A percentile compares a stretch with the other conserved stretches of the same genome.
Conservation (phyloP, 1,140 invertebrate genomes). For the Daktulosphaira vitifoliae region DNA sequence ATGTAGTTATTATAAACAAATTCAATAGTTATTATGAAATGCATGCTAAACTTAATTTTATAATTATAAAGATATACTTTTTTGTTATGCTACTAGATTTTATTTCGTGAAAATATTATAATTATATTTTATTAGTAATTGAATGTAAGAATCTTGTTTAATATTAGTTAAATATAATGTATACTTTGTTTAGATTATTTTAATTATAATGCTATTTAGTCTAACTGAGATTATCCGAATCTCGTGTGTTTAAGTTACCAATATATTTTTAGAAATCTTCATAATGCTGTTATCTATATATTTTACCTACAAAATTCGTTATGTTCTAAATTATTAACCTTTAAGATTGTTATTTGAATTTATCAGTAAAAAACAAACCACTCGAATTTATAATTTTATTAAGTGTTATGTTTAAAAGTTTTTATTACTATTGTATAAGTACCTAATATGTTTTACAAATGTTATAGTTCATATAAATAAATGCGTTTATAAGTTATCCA, state of each 20-base stretch:
- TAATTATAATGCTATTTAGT: background rate
- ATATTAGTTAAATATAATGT: too few species aligned
- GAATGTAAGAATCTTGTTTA: too few species aligned
- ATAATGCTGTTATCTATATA: slow-evolving; percentile 28
- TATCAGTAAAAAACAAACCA: slow-evolving; percentile 4
- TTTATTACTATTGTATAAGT: slow-evolving; percentile 22
- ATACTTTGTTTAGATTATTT: too few species aligned
- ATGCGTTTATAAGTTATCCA: background rate
- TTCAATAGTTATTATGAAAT: too few species aligned
- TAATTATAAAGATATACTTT: too few species aligned
- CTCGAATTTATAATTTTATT: slow-evolving; percentile 29
- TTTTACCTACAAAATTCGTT: slow-evolving; percentile 11
- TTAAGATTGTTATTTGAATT: slow-evolving; percentile 31
- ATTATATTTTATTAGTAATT: too few species aligned
- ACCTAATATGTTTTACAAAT: slow-evolving; percentile 9
- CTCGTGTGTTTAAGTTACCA: slow-evolving; percentile 27
- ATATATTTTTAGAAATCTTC: slow-evolving; percentile 21
- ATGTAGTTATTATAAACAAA: too few species aligned
- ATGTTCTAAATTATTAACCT: slow-evolving; percentile 16
- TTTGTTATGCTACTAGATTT: too few species aligned
- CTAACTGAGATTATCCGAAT: background rate
- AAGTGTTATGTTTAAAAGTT: slow-evolving; percentile 31
- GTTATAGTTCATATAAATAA: slow-evolving; percentile 6
- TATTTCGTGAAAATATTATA: too few species aligned
- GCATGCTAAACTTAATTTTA: too few species aligned